Evolutionary conservation across 2,113 vertebrate genomes (phyloP).

Genomic region (Aleadryas rufinucha): DNA sequence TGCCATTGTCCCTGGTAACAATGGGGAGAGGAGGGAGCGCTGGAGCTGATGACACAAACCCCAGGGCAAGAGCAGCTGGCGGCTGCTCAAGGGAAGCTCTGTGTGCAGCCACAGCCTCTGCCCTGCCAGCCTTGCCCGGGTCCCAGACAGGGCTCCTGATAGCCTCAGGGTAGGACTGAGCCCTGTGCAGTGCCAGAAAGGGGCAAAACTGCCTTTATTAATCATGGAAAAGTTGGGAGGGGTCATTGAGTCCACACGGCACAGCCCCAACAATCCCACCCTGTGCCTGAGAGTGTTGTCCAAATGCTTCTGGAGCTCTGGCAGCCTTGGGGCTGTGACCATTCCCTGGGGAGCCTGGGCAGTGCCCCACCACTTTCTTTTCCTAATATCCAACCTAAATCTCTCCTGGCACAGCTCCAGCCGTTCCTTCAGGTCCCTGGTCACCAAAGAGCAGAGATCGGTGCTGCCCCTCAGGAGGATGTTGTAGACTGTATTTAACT

Average conservation of each 20-base stretch:
- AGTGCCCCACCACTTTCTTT: neutral
- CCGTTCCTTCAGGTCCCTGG: neutral
- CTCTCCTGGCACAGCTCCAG: neutral
- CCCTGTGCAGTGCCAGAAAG: neutral
- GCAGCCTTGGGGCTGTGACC: neutral
- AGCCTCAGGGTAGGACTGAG: accelerated
- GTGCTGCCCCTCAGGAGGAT: neutral
- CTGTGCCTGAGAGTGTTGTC: accelerated
- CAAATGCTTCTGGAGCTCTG: neutral
- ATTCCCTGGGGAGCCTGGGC: neutral
- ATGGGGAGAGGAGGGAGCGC: neutral
- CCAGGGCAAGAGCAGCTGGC: conserved; percentile 1
- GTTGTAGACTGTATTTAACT: neutral
- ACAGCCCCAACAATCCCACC: neutral
- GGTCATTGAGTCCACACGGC: neutral
- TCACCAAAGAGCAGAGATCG: neutral
- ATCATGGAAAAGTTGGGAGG: neutral
- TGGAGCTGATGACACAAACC: conserved; percentile 25
- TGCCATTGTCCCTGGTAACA: conserved; percentile 19
- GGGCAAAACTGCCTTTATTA: neutral
- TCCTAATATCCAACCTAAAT: neutral
- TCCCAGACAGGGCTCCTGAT: neutral
- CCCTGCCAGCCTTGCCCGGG: neutral
- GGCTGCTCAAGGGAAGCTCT: conserved; percentile 20
- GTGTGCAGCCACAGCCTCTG: neutral